A percentile compares a stretch with the other conserved stretches of the same genome.
Conservation (phyloP, 1,140 invertebrate species). For the Spodoptera frugiperda region DNA sequence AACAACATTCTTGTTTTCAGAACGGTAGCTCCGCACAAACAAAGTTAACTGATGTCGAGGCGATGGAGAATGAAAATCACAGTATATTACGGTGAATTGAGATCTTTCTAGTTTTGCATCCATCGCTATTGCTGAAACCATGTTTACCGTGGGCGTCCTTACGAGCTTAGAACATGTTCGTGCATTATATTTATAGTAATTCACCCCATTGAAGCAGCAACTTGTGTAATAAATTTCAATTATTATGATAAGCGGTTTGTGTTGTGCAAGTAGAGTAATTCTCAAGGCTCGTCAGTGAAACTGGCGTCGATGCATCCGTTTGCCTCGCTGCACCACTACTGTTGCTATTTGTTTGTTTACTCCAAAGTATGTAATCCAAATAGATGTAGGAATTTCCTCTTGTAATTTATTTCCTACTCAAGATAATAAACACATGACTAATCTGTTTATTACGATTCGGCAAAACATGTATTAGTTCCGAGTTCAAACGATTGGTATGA, state of each 20-base stretch:
- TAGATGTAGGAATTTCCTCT: background rate
- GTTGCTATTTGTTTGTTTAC: constrained; percentile 55
- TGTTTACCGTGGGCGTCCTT: background rate
- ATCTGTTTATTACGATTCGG: constrained; percentile 7
- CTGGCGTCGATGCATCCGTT: constrained; percentile 72
- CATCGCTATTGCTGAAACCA: background rate
- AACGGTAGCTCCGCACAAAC: constrained; percentile 57
- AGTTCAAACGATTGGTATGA: constrained; percentile 29
- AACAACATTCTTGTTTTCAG: constrained; percentile 73
- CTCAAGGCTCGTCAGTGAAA: constrained; percentile 77
- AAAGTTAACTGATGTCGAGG: constrained; percentile 44
- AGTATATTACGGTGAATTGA: constrained; percentile 12
- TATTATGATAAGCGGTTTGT: constrained; percentile 49
- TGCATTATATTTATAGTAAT: constrained; percentile 3
- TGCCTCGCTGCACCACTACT: constrained; percentile 66
- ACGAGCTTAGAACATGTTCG: background rate
- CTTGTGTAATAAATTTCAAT: constrained; percentile 22
- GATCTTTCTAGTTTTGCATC: background rate
- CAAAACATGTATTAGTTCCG: constrained; percentile 14
- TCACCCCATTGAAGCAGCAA: constrained; percentile 13
- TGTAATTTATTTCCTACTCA: background rate
- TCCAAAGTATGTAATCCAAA: background rate
- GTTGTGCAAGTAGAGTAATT: constrained; percentile 70
- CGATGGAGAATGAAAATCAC: constrained; percentile 1
- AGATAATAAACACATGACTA: constrained; percentile 12